Evolutionary conservation across 2,888 invertebrate genomes (phyloP).

Genomic region (Chouioia cunea): DNA sequence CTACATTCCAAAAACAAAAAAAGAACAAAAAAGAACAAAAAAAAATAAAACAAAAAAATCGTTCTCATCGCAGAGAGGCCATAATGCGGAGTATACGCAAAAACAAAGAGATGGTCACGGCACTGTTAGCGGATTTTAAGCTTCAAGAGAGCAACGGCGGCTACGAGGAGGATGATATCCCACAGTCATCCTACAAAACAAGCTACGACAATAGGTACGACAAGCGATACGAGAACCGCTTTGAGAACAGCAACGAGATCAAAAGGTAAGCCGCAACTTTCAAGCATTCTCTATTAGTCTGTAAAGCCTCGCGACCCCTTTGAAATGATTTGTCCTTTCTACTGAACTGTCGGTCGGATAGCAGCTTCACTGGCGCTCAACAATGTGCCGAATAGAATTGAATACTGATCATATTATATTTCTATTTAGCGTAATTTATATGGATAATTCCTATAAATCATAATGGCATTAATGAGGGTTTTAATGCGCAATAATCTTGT

Average conservation of each 20-base stretch:
- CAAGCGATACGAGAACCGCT: slow-evolving; percentile 52
- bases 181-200: slow-evolving; percentile 39
- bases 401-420: too few species aligned
- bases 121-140: slow-evolving; percentile 79
- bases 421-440: too few species aligned
- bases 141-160: slow-evolving; percentile 63
- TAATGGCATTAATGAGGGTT: too few species aligned
- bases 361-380: slow-evolving; percentile 31
- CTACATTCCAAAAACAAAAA: too few species aligned
- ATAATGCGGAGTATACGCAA: slow-evolving; percentile 77
- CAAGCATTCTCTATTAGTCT: too few species aligned
- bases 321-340: too few species aligned
- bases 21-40: too few species aligned
- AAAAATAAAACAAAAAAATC: too few species aligned
- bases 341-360: slow-evolving; percentile 29
- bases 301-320: too few species aligned
- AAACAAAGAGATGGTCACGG: slow-evolving; percentile 78
- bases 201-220: slow-evolving; percentile 54
- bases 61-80: slow-evolving; percentile 71
- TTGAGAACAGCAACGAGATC: slow-evolving; percentile 62
- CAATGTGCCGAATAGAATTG: too few species aligned
- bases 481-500: too few species aligned
- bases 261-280: slow-evolving; percentile 59
- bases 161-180: slow-evolving; percentile 10
- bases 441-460: too few species aligned